Evolutionary conservation across 2,113 vertebrate species (phyloP).

Genomic region (Entelurus aequoreus): DNA sequence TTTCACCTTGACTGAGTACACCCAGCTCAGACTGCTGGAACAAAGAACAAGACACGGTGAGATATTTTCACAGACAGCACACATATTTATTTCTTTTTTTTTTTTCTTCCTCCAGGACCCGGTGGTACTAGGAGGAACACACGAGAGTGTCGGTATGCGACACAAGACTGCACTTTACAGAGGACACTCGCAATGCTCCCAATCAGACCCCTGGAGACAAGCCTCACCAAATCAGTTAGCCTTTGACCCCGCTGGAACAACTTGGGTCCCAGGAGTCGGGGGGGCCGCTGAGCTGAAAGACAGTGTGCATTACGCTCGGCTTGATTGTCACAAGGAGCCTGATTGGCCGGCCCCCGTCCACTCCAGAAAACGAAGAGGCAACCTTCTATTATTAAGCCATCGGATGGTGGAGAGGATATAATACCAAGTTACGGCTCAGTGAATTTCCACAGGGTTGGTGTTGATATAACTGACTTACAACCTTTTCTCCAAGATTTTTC

Average conservation of each 20-base stretch:
- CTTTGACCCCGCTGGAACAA: slow-evolving; percentile 55
- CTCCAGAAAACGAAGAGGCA: slow-evolving; percentile 42
- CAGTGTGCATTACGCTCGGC: slow-evolving; percentile 55
- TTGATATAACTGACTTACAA: slow-evolving; percentile 46
- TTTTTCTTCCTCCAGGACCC: slow-evolving; percentile 24
- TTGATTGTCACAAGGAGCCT: slow-evolving; percentile 36
- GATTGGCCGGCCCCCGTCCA: slow-evolving; percentile 48
- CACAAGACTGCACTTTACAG: slow-evolving; percentile 64
- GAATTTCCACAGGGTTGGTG: slow-evolving; percentile 32
- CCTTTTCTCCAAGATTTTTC: slow-evolving; percentile 22
- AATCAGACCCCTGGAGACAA: slow-evolving; percentile 55
- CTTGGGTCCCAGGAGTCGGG: slow-evolving; percentile 42
- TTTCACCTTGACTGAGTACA: slow-evolving; percentile 41
- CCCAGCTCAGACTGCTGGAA: slow-evolving; percentile 44
- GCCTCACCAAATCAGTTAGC: slow-evolving; percentile 63
- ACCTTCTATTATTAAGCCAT: slow-evolving; percentile 42
- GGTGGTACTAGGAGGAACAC: slow-evolving; percentile 55
- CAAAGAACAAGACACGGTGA: slow-evolving; percentile 49
- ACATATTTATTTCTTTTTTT: slow-evolving; percentile 14
- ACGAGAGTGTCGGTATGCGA: slow-evolving; percentile 55
- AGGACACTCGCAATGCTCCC: slow-evolving; percentile 53
- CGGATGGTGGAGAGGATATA: slow-evolving; percentile 36
- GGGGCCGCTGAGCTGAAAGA: slow-evolving; percentile 57
- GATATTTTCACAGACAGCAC: slow-evolving; percentile 18
- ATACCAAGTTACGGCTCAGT: slow-evolving; percentile 51